phyloP scores from a whole-genome alignment of 2,888 invertebrate genomes.

The Allacma fusca region DNA sequence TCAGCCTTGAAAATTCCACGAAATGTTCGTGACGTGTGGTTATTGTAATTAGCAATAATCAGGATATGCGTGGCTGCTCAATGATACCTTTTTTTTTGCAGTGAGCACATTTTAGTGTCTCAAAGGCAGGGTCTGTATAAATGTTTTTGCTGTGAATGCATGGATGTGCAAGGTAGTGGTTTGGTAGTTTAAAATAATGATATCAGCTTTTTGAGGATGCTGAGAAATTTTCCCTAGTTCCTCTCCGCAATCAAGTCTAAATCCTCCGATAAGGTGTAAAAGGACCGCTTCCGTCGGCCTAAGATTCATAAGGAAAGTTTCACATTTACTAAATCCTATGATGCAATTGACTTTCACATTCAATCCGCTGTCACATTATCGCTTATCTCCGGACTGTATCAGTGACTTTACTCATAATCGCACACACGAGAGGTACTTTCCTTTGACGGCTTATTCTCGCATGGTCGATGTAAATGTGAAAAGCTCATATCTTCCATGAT shows the following conservation, averaged over 20 bases:
- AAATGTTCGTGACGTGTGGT: not conserved
- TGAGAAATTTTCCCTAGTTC: slow-evolving; percentile 15
- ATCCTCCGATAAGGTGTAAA: slow-evolving; percentile 35
- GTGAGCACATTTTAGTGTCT: not conserved
- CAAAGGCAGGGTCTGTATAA: not conserved
- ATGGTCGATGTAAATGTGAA: slow-evolving; percentile 8
- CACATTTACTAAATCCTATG: slow-evolving; percentile 24
- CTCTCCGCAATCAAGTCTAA: slow-evolving; percentile 31
- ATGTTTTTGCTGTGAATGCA: slow-evolving; percentile 18
- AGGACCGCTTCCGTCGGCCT: slow-evolving; percentile 37
- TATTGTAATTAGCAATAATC: not conserved
- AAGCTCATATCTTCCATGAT: not conserved
- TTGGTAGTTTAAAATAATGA: slow-evolving; percentile 1
- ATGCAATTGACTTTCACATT: slow-evolving; percentile 35
- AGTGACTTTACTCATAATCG: slow-evolving; percentile 28
- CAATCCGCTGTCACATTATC: slow-evolving; percentile 33
- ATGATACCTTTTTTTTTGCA: not conserved
- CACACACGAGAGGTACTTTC: slow-evolving; percentile 18
- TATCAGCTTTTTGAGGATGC: slow-evolving; percentile 11
- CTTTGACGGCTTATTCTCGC: slow-evolving; percentile 28
- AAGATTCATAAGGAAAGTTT: slow-evolving; percentile 20
- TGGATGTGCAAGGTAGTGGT: not conserved
- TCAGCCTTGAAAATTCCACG: not conserved
- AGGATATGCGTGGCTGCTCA: not conserved
- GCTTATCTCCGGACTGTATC: slow-evolving; percentile 33